These are phyloP conservation scores for Apteryx owenii DNA, from an alignment of 2,113 vertebrate species.

Conservation along the genomic window DNA sequence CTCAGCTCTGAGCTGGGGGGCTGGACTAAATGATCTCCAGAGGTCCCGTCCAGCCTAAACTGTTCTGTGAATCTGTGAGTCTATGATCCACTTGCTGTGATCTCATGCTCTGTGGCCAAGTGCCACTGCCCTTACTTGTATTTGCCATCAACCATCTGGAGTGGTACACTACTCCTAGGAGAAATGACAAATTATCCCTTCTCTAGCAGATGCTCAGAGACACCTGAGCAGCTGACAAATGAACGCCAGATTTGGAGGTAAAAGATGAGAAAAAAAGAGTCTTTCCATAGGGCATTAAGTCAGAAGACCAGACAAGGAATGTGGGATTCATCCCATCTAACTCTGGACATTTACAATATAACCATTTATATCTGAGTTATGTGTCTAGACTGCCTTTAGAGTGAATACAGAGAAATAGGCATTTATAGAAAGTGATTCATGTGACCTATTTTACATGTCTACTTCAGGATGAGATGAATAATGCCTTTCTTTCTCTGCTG, in stretches of 20 bases:
- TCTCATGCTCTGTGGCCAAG: neutral
- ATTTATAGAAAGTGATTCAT: slow-evolving; percentile 7
- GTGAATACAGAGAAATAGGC: neutral
- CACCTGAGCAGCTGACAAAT: neutral
- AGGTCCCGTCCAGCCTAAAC: neutral
- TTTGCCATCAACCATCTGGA: neutral
- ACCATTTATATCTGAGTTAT: neutral
- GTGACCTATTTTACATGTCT: neutral
- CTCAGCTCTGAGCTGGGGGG: neutral
- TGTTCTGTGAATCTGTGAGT: neutral
- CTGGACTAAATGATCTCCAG: neutral
- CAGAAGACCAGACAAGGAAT: neutral
- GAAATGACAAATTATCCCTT: neutral
- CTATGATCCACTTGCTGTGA: neutral
- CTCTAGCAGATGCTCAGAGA: neutral
- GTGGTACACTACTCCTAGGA: neutral
- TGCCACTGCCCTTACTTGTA: neutral
- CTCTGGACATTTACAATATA: neutral
- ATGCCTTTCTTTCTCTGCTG: neutral
- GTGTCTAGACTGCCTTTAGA: neutral
- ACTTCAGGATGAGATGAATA: neutral
- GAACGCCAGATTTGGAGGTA: neutral
- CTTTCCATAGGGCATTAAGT: neutral
- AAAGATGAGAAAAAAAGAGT: neutral
- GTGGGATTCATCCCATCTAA: neutral